These are phyloP conservation scores for Uropetala carovei DNA, from an alignment of 2,888 invertebrate genomes.

Conservation along the genomic window DNA sequence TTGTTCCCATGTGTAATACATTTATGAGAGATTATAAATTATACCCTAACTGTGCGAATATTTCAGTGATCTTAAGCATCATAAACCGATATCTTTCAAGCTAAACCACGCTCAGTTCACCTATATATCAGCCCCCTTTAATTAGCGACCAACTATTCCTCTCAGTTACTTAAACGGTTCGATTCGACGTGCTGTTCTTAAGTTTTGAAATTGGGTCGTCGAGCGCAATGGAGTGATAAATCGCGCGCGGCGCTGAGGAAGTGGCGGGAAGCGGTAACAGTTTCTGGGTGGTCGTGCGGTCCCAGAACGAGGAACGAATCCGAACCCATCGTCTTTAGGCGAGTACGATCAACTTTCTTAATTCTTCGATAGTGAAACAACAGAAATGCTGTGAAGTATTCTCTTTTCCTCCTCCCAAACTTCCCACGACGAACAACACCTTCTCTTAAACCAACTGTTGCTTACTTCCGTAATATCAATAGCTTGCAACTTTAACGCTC, in stretches of 20 bases:
- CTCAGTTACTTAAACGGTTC: neutral
- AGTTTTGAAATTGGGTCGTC: conserved; percentile 40
- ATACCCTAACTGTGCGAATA: neutral
- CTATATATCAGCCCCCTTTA: neutral
- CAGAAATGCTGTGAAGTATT: too few species aligned
- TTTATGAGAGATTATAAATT: neutral
- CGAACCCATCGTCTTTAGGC: neutral
- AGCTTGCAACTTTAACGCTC: too few species aligned
- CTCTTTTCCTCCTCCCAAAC: too few species aligned
- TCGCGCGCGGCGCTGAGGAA: neutral
- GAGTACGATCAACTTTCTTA: neutral
- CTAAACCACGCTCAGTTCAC: neutral
- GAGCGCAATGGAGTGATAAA: conserved; percentile 38
- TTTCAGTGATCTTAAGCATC: neutral
- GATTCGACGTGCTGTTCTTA: neutral
- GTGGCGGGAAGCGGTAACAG: neutral
- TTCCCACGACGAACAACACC: too few species aligned
- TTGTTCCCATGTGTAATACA: neutral
- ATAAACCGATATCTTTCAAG: neutral
- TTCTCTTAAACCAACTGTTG: too few species aligned
- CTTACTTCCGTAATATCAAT: too few species aligned
- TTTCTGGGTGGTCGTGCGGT: too few species aligned
- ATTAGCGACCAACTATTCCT: neutral
- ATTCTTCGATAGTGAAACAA: too few species aligned
- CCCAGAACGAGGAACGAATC: neutral